Conservation (phyloP, 1,140 invertebrate genomes). For the Drosophila sulfurigaster region DNA sequence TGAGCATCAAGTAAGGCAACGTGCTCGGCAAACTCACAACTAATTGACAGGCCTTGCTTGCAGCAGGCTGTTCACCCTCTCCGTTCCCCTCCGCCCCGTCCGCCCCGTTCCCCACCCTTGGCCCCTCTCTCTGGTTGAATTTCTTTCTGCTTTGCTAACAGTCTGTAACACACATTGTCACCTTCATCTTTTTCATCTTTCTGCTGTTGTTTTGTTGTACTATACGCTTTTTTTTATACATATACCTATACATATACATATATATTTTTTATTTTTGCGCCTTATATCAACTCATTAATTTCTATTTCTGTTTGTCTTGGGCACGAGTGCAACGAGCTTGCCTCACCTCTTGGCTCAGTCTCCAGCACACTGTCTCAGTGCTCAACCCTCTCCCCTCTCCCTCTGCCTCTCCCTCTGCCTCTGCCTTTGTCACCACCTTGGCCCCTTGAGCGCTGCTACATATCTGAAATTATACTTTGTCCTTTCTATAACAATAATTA, state of each 20-base stretch:
- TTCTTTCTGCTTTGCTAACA: constrained; percentile 10
- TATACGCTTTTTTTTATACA: neutral
- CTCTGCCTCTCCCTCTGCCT: too few species aligned
- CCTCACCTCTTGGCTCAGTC: neutral
- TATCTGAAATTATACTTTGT: constrained; percentile 83
- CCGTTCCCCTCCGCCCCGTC: neutral
- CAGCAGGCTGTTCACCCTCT: constrained; percentile 6
- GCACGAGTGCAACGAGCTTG: constrained; percentile 65
- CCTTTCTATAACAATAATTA: constrained; percentile 83
- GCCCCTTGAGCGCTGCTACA: constrained; percentile 64
- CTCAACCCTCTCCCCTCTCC: neutral
- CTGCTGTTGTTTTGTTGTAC: constrained; percentile 4
- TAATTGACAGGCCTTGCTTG: constrained; percentile 43
- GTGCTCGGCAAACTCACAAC: constrained; percentile 9
- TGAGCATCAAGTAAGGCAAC: constrained; percentile 20
- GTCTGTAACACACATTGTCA: constrained; percentile 28
- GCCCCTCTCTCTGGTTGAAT: neutral
- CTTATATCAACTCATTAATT: constrained; percentile 82
- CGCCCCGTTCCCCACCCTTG: neutral
- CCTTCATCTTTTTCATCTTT: constrained; percentile 33
- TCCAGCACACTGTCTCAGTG: neutral
- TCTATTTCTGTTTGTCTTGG: constrained; percentile 78
- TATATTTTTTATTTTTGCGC: constrained; percentile 34
- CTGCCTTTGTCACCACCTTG: neutral
- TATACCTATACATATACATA: too few species aligned